These are phyloP conservation scores for Gryon sp. DNA, from an alignment of 1,140 invertebrate genomes.

Conservation along the genomic window DNA sequence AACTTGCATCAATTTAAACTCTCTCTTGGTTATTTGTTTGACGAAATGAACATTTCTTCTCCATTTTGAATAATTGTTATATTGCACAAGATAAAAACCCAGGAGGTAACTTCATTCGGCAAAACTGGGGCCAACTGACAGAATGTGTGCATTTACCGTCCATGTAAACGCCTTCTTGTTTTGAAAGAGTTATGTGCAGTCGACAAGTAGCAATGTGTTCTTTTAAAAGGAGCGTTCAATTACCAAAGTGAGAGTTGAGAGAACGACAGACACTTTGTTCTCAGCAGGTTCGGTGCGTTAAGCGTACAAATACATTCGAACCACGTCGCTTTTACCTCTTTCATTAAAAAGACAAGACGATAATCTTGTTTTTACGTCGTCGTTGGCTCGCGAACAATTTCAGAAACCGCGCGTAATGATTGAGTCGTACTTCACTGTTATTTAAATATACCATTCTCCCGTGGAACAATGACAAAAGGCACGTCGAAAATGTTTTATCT, in stretches of 20 bases:
- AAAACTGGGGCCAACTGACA: conserved; percentile 18
- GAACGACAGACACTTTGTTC: conserved; percentile 60
- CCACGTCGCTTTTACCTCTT: conserved; percentile 49
- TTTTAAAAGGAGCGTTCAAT: conserved; percentile 60
- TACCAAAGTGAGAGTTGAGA: conserved; percentile 58
- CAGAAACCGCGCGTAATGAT: conserved; percentile 46
- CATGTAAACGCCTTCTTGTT: conserved; percentile 53
- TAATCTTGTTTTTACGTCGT: conserved; percentile 53
- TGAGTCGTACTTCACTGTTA: conserved; percentile 52
- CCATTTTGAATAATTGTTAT: conserved; percentile 17
- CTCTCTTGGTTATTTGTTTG: conserved; percentile 6
- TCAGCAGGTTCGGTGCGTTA: conserved; percentile 41
- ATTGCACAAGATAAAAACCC: conserved; percentile 24
- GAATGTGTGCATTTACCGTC: conserved; percentile 23
- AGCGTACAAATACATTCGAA: conserved; percentile 53
- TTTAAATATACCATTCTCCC: conserved; percentile 53
- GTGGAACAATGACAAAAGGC: conserved; percentile 49
- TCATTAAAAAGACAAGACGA: conserved; percentile 54
- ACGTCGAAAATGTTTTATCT: conserved; percentile 31
- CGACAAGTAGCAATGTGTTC: conserved; percentile 53
- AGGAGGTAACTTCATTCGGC: conserved; percentile 33
- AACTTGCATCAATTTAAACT: background rate
- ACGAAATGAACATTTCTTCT: background rate
- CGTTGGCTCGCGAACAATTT: conserved; percentile 45
- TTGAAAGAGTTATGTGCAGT: conserved; percentile 48